Base-by-base conservation (phyloP, 2,888 invertebrate genomes). In the Ecliptopera silaceata region DNA sequence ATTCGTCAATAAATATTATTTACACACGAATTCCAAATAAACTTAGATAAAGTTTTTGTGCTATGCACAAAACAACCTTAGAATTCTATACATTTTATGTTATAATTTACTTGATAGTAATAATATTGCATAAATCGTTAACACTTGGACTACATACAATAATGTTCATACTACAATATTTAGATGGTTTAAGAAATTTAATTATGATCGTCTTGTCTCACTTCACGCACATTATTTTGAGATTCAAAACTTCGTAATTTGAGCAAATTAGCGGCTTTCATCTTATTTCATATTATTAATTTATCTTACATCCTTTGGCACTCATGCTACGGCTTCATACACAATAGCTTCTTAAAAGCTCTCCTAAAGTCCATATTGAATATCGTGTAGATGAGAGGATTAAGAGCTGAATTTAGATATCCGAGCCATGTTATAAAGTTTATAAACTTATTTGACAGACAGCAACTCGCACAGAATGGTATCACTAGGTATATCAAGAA, bases 341-440 rank as follows among this genome's bases (percentile, higher is more conserved):
- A 88, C 29, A 91, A 77, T 63, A 97, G 88, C 84, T 95, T 95
- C 79, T 96, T 95, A 82, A 98, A 98, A 15, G 98, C 97, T 76
- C 95, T 93, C 63, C 98, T 93, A 82, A 98, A 98, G 81, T 98
- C 98, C 86, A 97, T 93, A 87, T 98, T 98, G 83, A 98, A 98
- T 77, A 98, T 97, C 2, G 98, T 98, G 82, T 98, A 98, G 72
- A 98, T 98, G 67, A 98, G 94, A 1, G 98, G 98, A 86, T 98
- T 98, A 15, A 98, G 92, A 8, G 96, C 96, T 18, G 97, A 97
- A 84, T 97, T 97, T 52, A 97, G 93, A 79, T 97, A 97, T 6
- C 98, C 98, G 63, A 98, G 93, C 98, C 98, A 98, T 46, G 97
- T 97, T 72, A 98, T 96, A 79, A 97, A 96, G 84, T 97, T 96